Conservation (phyloP, 2,888 invertebrate species). For the Leucoptera coffeella region DNA sequence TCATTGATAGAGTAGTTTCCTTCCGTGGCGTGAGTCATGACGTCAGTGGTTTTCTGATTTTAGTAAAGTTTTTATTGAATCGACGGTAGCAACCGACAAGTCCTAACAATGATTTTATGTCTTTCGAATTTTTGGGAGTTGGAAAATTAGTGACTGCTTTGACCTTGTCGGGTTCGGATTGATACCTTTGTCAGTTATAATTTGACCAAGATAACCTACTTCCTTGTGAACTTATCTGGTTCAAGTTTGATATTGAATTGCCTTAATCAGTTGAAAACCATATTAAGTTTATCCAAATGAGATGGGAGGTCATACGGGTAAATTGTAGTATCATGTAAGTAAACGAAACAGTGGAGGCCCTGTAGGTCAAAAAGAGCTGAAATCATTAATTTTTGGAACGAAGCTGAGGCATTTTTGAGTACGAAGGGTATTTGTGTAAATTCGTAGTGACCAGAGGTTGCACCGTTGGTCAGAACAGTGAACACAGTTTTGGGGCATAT, state of each 20-base stretch:
- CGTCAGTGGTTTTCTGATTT: slow-evolving; percentile 9
- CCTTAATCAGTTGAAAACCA: background rate
- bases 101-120: too few species aligned
- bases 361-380: background rate
- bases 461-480: too few species aligned
- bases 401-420: slow-evolving; percentile 1
- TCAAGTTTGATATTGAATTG: slow-evolving; percentile 1
- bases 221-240: slow-evolving; percentile 1
- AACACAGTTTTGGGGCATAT: slow-evolving; percentile 1
- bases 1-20: too few species aligned
- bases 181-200: slow-evolving; percentile 1
- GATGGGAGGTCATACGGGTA: background rate
- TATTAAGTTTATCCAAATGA: background rate
- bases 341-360: slow-evolving; percentile 1
- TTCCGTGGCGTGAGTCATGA: too few species aligned
- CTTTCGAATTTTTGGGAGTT: slow-evolving; percentile 11
- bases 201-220: slow-evolving; percentile 1
- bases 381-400: slow-evolving; percentile 1
- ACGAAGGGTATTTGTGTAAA: slow-evolving; percentile 1
- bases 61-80: slow-evolving; percentile 8
- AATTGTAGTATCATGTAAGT: background rate
- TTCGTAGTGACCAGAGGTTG: slow-evolving; percentile 1
- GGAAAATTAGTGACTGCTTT: slow-evolving; percentile 12
- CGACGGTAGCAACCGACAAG: slow-evolving; percentile 13
- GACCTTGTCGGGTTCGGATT: slow-evolving; percentile 15